Conservation (phyloP, 2,113 vertebrate species). For the Equus quagga region DNA sequence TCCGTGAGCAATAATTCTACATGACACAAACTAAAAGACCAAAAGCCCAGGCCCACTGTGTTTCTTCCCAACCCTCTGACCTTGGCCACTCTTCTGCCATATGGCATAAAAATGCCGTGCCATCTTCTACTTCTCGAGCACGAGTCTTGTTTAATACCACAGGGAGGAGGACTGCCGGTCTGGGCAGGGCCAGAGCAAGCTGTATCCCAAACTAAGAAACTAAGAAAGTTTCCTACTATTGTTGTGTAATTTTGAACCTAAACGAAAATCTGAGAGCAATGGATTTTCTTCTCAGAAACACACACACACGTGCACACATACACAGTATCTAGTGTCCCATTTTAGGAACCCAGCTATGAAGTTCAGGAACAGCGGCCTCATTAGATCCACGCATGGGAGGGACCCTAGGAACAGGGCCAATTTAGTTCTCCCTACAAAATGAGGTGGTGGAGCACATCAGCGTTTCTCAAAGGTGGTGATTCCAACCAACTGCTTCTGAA, state of each 20-base stretch:
- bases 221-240: background rate
- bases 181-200: background rate
- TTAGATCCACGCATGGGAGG: background rate
- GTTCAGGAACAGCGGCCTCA: background rate
- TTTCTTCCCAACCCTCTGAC: background rate
- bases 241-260: background rate
- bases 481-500: background rate
- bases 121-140: background rate
- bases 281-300: background rate
- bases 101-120: background rate
- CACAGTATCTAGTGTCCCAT: background rate
- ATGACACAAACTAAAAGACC: background rate
- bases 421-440: background rate
- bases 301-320: too few relatives aligned
- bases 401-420: background rate
- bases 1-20: background rate
- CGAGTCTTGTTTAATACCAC: background rate
- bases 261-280: slow-evolving; percentile 1
- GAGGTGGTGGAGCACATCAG: background rate
- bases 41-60: background rate
- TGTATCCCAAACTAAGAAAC: background rate
- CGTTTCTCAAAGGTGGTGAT: background rate
- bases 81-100: background rate
- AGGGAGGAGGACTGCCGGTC: background rate
- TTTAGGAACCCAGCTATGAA: background rate